Evolutionary conservation across 2,888 invertebrate species (phyloP), one percentile per base, ranked within the genome.

Genomic region (Protodeltote pygarga): DNA sequence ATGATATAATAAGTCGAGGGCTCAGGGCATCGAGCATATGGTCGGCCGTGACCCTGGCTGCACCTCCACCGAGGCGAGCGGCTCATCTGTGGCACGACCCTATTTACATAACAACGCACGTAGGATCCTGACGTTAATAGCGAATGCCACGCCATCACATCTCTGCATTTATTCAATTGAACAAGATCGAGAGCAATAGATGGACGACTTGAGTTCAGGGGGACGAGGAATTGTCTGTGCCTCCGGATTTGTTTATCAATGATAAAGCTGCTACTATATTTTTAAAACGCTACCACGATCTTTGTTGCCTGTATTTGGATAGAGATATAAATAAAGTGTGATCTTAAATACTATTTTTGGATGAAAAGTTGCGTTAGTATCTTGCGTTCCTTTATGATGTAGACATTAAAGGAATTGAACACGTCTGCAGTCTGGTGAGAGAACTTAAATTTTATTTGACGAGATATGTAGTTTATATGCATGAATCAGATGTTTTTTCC

Each of bases 151-250:
- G 75, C 74, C 81, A 79, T 73, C 81, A 67, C 65, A 65, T 64
- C 68, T 65, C 64, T 71, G 77, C 80, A 77, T 86, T 89, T 88
- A 88, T 88, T 86, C 89, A 89, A 89, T 89, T 89, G 87, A 87
- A 78, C 65, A 61, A 77, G 79, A 86, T 85, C 83, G 82, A 81
- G 79, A 77, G 74, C 81, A 81, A 81, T 85, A 84, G 82, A 79
- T 85, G 79, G 80, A 78, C 77, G 75, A 75, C 79, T 82, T 75
- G 72, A 75, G 72, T 73, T 72, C 67, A 68, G 61, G 62, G 67
- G 60, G 61, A 59, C 61, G 41, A 48, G 53, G 48, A 68, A 62
- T 58, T 39, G 51, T 47, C 47, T 51, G 41, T 49, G 46, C 37
- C 53, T 37, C 13, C 28, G 45, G 37, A 17, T 51, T 51, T 58